Evolutionary conservation across 2,888 invertebrate species (phyloP).

Genomic region (Chymomyza amoena): DNA sequence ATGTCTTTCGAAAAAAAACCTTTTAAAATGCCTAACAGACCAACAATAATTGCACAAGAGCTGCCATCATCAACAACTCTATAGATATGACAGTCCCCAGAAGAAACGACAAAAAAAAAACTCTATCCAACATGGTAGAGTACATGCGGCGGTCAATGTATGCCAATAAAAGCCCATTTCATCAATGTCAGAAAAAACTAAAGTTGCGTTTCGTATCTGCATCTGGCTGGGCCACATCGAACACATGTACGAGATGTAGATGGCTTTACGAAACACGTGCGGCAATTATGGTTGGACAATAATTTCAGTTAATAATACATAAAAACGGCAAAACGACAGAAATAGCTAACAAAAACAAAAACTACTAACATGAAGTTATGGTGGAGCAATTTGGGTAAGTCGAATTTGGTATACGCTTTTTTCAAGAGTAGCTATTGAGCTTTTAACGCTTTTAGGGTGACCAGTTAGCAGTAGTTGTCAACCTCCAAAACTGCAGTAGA

Average conservation of each 20-base stretch:
- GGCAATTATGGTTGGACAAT: slow-evolving; percentile 51
- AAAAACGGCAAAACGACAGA: slow-evolving; percentile 1
- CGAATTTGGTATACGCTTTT: too few relatives aligned
- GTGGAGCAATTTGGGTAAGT: not conserved
- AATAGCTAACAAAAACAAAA: not conserved
- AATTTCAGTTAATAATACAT: slow-evolving; percentile 56
- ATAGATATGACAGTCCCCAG: not conserved
- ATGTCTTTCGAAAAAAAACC: slow-evolving; percentile 32
- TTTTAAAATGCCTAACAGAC: slow-evolving; percentile 11
- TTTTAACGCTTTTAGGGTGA: too few relatives aligned
- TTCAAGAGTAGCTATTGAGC: too few relatives aligned
- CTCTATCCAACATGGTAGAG: slow-evolving; percentile 8
- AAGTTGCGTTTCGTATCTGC: not conserved
- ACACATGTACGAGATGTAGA: slow-evolving; percentile 18
- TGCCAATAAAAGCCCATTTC: slow-evolving; percentile 55
- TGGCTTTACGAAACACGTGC: slow-evolving; percentile 51
- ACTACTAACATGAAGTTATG: slow-evolving; percentile 18
- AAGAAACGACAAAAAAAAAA: slow-evolving; percentile 4
- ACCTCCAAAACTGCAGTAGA: too few relatives aligned
- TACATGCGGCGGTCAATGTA: slow-evolving; percentile 38
- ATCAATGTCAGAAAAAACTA: slow-evolving; percentile 56
- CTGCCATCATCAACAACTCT: slow-evolving; percentile 1
- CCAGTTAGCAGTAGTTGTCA: too few relatives aligned
- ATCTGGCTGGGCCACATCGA: not conserved
- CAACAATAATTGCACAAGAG: slow-evolving; percentile 52